These are phyloP conservation scores for Conopomorpha cramerella DNA, from an alignment of 1,140 invertebrate species.

Conservation along the genomic window DNA sequence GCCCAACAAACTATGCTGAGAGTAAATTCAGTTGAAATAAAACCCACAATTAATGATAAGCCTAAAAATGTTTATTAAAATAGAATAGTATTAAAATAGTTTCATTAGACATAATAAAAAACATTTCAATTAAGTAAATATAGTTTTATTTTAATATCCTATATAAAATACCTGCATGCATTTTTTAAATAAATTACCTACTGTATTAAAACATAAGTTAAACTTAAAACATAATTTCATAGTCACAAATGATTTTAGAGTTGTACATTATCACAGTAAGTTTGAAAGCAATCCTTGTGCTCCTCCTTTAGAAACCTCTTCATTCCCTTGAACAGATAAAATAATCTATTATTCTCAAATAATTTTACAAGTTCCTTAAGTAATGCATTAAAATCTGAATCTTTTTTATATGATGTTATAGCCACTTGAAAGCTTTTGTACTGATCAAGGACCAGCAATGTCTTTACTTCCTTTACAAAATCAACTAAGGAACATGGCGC, in stretches of 20 bases:
- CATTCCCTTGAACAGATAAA: conserved; percentile 67
- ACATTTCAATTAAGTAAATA: no score
- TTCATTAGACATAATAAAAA: no score
- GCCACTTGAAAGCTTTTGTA: conserved; percentile 65
- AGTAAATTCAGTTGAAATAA: conserved; percentile 70
- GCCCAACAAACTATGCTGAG: conserved; percentile 73
- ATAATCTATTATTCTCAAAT: conserved; percentile 55
- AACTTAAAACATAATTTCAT: no score
- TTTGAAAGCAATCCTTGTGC: conserved; percentile 60
- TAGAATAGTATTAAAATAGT: no score
- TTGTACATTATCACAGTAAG: conserved; percentile 54
- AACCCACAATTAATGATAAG: conserved; percentile 36
- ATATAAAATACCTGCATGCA: no score
- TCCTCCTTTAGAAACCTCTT: conserved; percentile 62
- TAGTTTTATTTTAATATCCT: no score
- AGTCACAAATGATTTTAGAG: no score
- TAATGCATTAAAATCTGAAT: conserved; percentile 57
- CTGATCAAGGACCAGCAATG: conserved; percentile 49
- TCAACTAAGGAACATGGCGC: conserved; percentile 44
- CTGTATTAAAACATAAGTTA: no score
- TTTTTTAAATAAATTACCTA: no score
- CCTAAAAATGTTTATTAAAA: conserved; percentile 35
- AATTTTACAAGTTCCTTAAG: conserved; percentile 54
- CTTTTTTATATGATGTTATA: conserved; percentile 63
- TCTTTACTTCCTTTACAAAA: conserved; percentile 62